Percentiles rank a stretch among this genome's conserved stretches.
Conservation (phyloP, 2,113 vertebrate genomes). For the Aldabrachelys gigantea region DNA sequence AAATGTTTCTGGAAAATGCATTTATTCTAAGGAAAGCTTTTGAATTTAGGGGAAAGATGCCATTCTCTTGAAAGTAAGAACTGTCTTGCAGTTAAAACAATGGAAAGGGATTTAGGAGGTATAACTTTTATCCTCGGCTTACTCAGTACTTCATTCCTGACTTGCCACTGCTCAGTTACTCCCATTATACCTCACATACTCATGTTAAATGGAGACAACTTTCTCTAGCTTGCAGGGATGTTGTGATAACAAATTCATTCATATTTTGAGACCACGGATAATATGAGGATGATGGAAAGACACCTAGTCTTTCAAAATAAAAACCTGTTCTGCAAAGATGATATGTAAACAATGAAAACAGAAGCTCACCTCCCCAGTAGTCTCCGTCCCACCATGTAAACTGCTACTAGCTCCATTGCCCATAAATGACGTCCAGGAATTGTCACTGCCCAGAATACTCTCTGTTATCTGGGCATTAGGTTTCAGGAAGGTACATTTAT, state of each 20-base stretch:
- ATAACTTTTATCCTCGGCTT: neutral
- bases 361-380: neutral
- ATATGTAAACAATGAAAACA: neutral
- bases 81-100: neutral
- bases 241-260: neutral
- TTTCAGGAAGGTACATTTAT: conserved; percentile 32
- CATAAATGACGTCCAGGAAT: neutral
- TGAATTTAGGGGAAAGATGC: too few species aligned
- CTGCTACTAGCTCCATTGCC: neutral
- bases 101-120: neutral
- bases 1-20: neutral
- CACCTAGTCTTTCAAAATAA: neutral
- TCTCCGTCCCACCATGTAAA: neutral
- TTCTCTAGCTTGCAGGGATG: neutral
- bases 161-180: neutral
- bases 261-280: neutral
- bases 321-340: neutral
- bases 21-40: neutral
- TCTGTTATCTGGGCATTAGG: neutral
- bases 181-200: neutral
- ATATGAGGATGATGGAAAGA: neutral
- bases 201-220: neutral
- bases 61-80: neutral
- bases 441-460: neutral
- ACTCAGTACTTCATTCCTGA: neutral